Evolutionary conservation across 2,888 invertebrate species (phyloP), one percentile per base, ranked within the genome.

Genomic region (Troilus luridus): DNA sequence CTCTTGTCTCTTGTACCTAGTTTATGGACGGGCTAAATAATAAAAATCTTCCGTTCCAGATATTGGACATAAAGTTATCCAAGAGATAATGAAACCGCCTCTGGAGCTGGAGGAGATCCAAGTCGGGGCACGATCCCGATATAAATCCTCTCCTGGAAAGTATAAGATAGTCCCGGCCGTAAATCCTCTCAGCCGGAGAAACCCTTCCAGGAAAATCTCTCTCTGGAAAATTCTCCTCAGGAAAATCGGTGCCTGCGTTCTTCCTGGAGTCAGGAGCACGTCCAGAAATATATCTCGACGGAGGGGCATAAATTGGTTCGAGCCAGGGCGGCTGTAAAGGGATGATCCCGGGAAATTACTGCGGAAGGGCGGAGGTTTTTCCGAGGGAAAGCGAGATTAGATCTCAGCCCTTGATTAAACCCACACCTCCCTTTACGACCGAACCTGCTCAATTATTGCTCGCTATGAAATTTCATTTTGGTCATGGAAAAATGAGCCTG

Each of bases 61-160:
- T 85, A 85, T 85, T 85, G 85, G n/a, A 85, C 85, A 85, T 85
- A 85, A 85, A 85, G 85, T 85, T 85, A 85, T 85, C 85, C 85
- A 54, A 41, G 7, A 58, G 85, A 85, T 85, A 85, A 85, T 85
- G 85, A 85, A 85, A 85, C 54, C 58, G 85, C 56, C 56, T 9
- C 85, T 56, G 56, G 85, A n/a, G 56, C 85, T 41, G 56, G 58
- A 85, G n/a, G 12, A 85, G 85, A 58, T 19, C 41, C 72, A 77
- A 85, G 85, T 85, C 56, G 14, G 85, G n/a, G 85, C 85, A 85
- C 85, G 85, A 85, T 85, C n/a, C 85, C 56, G 85, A 58, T 85
- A 85, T 85, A 85, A 85, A 85, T 85, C 85, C 56, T 41, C n/a
- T n/a, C 85, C 12, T 1, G 56, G 85, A 56, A 85, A 58, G 85